Evolutionary conservation across 2,888 invertebrate species (phyloP).

Genomic region (Pollenia labialis): DNA sequence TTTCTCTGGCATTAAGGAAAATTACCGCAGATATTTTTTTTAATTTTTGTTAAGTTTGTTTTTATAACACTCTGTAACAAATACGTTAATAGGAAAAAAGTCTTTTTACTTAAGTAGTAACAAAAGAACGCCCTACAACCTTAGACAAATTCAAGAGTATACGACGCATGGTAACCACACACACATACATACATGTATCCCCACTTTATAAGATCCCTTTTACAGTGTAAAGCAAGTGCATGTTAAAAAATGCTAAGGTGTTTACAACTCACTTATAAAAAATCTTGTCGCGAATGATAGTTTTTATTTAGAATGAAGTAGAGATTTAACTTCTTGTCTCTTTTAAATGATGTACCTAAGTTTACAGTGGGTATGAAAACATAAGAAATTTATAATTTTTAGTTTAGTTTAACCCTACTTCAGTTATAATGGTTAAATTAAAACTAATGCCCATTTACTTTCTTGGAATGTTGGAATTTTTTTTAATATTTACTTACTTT

Average conservation of each 20-base stretch:
- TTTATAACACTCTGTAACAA: not conserved
- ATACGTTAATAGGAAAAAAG: slow-evolving; percentile 11
- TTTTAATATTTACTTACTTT: too few species aligned
- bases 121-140: slow-evolving; percentile 54
- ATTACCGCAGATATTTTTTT: slow-evolving; percentile 19
- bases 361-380: not conserved
- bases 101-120: not conserved
- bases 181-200: not conserved
- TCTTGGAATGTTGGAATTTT: too few species aligned
- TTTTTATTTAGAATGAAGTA: slow-evolving; percentile 42
- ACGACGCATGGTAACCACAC: not conserved
- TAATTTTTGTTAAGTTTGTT: not conserved
- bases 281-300: slow-evolving; percentile 33
- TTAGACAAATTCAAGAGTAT: slow-evolving; percentile 64
- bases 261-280: not conserved
- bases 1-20: slow-evolving; percentile 35
- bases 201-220: too few species aligned
- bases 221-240: not conserved
- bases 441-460: too few species aligned
- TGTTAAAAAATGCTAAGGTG: not conserved
- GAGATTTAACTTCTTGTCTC: slow-evolving; percentile 4
- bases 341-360: not conserved
- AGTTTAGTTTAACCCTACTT: not conserved
- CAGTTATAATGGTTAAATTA: not conserved
- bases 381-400: not conserved